Evolutionary conservation across 2,888 invertebrate genomes (phyloP).

Genomic region (Dryocosmus kuriphilus): DNA sequence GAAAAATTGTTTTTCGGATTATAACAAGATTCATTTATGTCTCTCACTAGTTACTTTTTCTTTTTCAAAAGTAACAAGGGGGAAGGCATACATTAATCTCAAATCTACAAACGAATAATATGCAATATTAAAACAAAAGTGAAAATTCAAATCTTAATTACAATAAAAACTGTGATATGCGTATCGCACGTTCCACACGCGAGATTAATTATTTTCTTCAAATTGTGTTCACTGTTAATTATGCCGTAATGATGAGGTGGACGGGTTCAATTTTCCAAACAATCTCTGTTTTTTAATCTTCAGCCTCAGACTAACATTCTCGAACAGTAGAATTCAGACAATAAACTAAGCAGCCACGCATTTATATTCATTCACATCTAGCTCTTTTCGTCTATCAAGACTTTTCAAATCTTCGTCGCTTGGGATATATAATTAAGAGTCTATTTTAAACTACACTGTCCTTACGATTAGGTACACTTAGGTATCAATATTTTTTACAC

Average conservation of each 20-base stretch:
- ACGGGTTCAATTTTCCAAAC: constrained; percentile 21
- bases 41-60: neutral
- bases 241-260: constrained; percentile 16
- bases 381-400: neutral
- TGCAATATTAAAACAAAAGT: neutral
- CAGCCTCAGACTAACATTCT: neutral
- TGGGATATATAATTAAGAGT: constrained; percentile 22
- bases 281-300: neutral
- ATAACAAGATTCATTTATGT: neutral
- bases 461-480: constrained; percentile 75
- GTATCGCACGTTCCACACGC: neutral
- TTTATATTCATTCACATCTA: constrained; percentile 37
- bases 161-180: constrained; percentile 1
- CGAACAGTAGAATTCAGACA: constrained; percentile 8
- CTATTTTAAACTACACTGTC: constrained; percentile 50
- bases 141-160: neutral
- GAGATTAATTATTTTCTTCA: constrained; percentile 9
- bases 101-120: neutral
- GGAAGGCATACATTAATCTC: too few relatives aligned
- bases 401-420: constrained; percentile 35
- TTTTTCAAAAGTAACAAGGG: neutral
- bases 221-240: constrained; percentile 22
- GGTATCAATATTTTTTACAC: constrained; percentile 75
- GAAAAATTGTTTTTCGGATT: neutral
- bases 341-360: constrained; percentile 8